Conservation (phyloP, 2,888 invertebrate genomes). For the Mythimna albipuncta region DNA sequence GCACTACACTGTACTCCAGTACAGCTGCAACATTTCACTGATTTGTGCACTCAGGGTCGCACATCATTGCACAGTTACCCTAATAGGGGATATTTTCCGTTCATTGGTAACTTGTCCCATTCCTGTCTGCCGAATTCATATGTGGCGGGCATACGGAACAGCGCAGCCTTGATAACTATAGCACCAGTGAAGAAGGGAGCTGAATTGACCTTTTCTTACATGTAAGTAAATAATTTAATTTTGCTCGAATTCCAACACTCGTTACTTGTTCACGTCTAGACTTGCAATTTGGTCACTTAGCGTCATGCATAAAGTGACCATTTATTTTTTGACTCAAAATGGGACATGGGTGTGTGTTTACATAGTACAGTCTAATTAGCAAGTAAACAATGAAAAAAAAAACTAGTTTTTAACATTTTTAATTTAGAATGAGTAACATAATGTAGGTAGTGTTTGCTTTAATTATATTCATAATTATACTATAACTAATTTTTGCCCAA, state of each 20-base stretch:
- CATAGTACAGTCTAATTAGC: too few relatives aligned
- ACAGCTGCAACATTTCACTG: not conserved
- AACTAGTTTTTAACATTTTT: too few relatives aligned
- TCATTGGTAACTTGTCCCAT: constrained; percentile 28
- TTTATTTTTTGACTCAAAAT: too few relatives aligned
- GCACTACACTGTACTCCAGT: constrained; percentile 35
- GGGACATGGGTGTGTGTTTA: too few relatives aligned
- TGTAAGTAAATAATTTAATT: constrained; percentile 23
- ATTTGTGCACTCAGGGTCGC: fast-evolving
- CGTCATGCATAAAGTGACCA: not conserved
- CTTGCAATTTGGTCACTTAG: not conserved
- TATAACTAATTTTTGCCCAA: too few relatives aligned
- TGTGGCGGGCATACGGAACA: constrained; percentile 19
- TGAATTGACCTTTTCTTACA: constrained; percentile 18
- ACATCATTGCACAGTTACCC: not conserved
- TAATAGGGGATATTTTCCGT: constrained; percentile 44
- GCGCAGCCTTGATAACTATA: constrained; percentile 31
- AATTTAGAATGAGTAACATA: too few relatives aligned
- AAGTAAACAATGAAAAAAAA: too few relatives aligned
- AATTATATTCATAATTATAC: too few relatives aligned
- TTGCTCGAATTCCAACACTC: not conserved
- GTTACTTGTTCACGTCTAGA: too few relatives aligned
- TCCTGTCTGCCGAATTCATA: constrained; percentile 36
- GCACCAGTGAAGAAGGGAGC: constrained; percentile 37
- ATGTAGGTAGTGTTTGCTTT: too few relatives aligned